phyloP scores from a whole-genome alignment of 2,888 invertebrate species.

The Branchellion lobata region DNA sequence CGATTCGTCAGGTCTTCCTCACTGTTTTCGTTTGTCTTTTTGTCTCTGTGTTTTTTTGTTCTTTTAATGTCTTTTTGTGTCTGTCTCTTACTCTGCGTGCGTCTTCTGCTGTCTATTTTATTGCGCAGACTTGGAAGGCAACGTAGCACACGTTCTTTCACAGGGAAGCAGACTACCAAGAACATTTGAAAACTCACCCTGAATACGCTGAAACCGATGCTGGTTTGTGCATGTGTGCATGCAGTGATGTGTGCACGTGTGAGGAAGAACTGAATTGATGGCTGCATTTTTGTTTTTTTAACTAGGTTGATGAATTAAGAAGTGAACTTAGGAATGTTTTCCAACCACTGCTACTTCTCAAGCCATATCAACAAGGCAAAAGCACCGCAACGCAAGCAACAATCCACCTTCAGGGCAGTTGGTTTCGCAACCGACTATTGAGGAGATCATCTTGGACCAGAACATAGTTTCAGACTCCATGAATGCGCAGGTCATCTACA shows the following conservation, averaged over 20 bases:
- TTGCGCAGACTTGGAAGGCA: not conserved
- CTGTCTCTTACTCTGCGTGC: not conserved
- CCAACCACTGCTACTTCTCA: too few species aligned
- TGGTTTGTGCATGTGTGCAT: not conserved
- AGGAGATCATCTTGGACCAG: conserved; percentile 23
- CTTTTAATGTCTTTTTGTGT: not conserved
- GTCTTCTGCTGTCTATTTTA: not conserved
- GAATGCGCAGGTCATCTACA: not conserved
- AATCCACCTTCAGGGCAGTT: too few species aligned
- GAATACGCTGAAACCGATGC: not conserved
- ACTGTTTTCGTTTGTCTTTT: not conserved
- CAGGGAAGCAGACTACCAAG: conserved; percentile 7
- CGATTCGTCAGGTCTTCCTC: not conserved
- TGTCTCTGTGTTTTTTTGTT: not conserved
- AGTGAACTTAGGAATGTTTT: too few species aligned
- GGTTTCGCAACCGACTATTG: not conserved
- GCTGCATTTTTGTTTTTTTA: not conserved
- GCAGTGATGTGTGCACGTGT: not conserved
- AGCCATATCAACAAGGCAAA: too few species aligned
- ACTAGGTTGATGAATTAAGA: too few species aligned
- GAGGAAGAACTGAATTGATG: not conserved
- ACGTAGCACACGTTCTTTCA: too few species aligned
- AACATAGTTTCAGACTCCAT: not conserved
- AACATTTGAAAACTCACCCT: not conserved
- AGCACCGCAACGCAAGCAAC: too few species aligned